phyloP scores from a whole-genome alignment of 2,797 vertebrate genomes.

The Martes flavigula region DNA sequence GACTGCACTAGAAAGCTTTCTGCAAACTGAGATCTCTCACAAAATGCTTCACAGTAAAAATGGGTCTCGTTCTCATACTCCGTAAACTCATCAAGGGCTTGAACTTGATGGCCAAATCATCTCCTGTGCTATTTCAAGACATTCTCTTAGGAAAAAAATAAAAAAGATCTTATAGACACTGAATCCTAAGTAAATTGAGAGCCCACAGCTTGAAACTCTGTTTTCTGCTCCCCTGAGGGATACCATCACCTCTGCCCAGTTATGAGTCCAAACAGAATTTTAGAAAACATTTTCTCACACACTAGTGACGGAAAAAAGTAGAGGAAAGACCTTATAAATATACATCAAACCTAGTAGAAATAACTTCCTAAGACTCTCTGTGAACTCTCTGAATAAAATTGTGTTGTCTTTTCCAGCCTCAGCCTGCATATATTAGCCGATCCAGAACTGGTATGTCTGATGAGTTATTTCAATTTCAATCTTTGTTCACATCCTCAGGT shows the following conservation, averaged over 20 bases:
- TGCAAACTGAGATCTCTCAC: background rate
- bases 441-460: conserved; percentile 49
- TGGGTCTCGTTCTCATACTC: background rate
- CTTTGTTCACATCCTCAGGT: conserved; percentile 52
- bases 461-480: conserved; percentile 66
- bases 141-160: background rate
- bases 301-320: background rate
- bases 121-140: conserved; percentile 41
- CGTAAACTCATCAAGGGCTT: conserved; percentile 26
- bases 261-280: background rate
- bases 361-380: background rate
- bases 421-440: conserved; percentile 46
- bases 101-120: conserved; percentile 29
- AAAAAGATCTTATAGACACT: background rate
- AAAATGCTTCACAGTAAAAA: conserved; percentile 30
- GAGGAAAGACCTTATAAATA: background rate
- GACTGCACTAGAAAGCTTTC: background rate
- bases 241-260: background rate
- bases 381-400: conserved; percentile 49
- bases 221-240: background rate
- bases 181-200: conserved; percentile 16
- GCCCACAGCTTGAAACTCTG: background rate
- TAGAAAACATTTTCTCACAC: background rate
- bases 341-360: conserved; percentile 1
- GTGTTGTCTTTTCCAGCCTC: conserved; percentile 49